Evolutionary conservation across 2,797 vertebrate species (phyloP), one percentile per base, ranked within the genome.

Genomic region (Gastrophryne carolinensis): DNA sequence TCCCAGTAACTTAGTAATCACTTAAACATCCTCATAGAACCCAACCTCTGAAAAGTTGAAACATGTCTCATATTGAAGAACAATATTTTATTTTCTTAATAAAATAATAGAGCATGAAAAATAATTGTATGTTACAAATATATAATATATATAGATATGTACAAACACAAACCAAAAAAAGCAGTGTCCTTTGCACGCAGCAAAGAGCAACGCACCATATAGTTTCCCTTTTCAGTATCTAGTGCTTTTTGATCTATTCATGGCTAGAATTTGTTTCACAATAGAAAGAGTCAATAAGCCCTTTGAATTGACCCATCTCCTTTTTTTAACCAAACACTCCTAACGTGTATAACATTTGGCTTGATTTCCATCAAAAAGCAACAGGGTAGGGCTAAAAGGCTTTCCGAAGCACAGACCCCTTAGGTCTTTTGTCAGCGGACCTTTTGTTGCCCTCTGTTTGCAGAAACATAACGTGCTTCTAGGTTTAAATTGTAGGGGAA

Each of bases 321-420:
- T 66, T 86, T 81, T 81, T 78, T 86, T 70, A 47, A 88, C 91
- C 86, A 87, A 93, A 90, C 91, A 92, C 90, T 89, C 90, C 89
- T 86, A 92, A 92, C 87, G 86, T 90, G 89, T 89, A 89, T 90
- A 90, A 90, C 91, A 90, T 83, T 78, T 82, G 90, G 87, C 91
- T 92, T 84, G 82, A 93, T 95, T 95, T 95, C 92, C 93, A 95
- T 94, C 86, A 93, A 95, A 97, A 94, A 94, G 92, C 90, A 90
- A 91, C 90, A 88, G 88, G 83, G 86, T 87, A 90, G 88, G 87
- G 88, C 88, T 83, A 81, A 87, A 58, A 86, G 87, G 85, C 82
- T 86, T 87, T 89, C 84, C 80, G 82, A 90, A 86, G 90, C 85
- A 86, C 84, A 83, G 87, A 90, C 88, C 89, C 89, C 92, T 91